Evolutionary conservation across 2,888 invertebrate genomes (phyloP), one percentile per base, ranked within the genome.

Genomic region (Ectemnius lituratus): DNA sequence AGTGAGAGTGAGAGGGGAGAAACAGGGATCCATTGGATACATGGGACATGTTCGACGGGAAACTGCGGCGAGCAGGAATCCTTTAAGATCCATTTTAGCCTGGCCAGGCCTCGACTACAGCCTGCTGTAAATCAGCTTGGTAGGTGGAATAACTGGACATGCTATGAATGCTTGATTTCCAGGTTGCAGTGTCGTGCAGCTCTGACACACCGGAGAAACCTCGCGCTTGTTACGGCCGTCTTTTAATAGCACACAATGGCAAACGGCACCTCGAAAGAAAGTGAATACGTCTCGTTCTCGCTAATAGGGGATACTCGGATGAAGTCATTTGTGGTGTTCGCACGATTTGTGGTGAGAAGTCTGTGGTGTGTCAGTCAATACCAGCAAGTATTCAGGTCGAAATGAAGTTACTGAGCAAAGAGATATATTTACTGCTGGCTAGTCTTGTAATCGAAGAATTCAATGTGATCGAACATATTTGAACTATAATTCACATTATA

Each of bases 221-320:
- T 16, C n/a, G n/a, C 52, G 16, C 52, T 14, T 14, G 52, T 52
- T 52, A 52, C 14, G 16, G 16, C 5, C 16, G 14, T 16, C n/a
- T 52, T 52, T 52, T 52, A 52, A 52, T 52, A 14, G 52, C 52
- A 16, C 16, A 52, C 52, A 52, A 52, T 52, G 52, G n/a, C 52
- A 37, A 37, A 37, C 52, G 52, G 52, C 14, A 14, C 52, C 52
- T 14, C 52, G 52, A 37, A 37, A 37, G 37, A 37, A 37, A 37
- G 37, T 37, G 37, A 37, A 37, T 37, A 37, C 37, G 37, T 37
- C 37, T 37, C 37, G 8, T 11, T 37, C 8, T 37, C 11, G 37
- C 37, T 37, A 37, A 37, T 37, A 37, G 37, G 37, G 37, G 37
- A 37, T 37, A 37, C 37, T 37, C 37, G 37, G 2, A 37, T 37